Percentiles rank a stretch among this genome's conserved stretches.
Evolutionary conservation across 2,888 invertebrate genomes (phyloP).

Genomic region (Drosophila atripex): DNA sequence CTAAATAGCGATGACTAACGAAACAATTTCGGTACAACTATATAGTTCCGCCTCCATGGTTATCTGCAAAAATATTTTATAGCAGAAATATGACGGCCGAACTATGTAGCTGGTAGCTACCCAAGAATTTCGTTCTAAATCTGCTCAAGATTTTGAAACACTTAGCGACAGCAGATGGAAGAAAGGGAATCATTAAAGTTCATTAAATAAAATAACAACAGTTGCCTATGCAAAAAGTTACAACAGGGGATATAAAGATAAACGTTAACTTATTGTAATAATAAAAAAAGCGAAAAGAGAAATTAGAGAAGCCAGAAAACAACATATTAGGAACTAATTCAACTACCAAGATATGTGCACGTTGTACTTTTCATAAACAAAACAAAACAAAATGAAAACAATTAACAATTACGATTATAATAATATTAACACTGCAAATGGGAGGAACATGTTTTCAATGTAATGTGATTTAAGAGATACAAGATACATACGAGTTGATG

Average conservation of each 20-base stretch:
- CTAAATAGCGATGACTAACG: conserved; percentile 46
- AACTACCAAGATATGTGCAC: conserved; percentile 69
- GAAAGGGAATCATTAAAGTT: conserved; percentile 46
- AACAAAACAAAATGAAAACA: conserved; percentile 47
- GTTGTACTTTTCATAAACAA: conserved; percentile 75
- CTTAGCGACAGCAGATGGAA: conserved; percentile 4
- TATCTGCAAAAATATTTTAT: background rate
- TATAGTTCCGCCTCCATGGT: background rate
- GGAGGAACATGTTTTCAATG: conserved; percentile 63
- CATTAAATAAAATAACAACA: conserved; percentile 42
- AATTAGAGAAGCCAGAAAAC: conserved; percentile 46
- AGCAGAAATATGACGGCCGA: background rate
- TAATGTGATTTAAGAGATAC: conserved; percentile 71
- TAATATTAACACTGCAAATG: conserved; percentile 33
- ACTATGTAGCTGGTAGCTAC: background rate
- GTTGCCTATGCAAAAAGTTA: conserved; percentile 68
- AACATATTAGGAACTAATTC: conserved; percentile 50
- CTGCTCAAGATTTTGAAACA: conserved; percentile 44
- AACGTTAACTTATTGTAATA: conserved; percentile 73
- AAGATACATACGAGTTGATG: conserved; percentile 38
- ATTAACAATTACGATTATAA: conserved; percentile 40
- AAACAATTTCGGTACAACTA: conserved; percentile 36
- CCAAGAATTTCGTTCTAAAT: conserved; percentile 46
- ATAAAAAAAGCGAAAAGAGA: conserved; percentile 44
- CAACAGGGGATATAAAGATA: conserved; percentile 36